phyloP scores from a whole-genome alignment of 2,888 invertebrate genomes.

The Drosophila silvestris region DNA sequence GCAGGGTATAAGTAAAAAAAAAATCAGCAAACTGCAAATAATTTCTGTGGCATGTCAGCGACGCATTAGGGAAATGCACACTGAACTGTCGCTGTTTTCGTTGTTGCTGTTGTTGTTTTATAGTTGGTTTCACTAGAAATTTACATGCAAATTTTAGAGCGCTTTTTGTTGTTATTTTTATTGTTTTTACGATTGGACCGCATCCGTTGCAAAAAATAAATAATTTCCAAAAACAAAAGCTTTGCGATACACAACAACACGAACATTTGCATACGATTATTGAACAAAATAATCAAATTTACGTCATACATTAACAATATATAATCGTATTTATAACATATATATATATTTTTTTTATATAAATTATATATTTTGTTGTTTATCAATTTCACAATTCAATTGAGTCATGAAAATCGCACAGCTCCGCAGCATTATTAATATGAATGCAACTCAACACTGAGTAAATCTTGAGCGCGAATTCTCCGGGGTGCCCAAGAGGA shows the following conservation, averaged over 20 bases:
- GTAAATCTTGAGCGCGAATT: constrained; percentile 24
- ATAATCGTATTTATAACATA: constrained; percentile 27
- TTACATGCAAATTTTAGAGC: constrained; percentile 67
- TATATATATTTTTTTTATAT: neutral
- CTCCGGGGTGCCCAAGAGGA: constrained; percentile 28
- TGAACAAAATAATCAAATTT: constrained; percentile 43
- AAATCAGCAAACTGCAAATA: constrained; percentile 9
- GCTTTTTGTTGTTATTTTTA: constrained; percentile 55
- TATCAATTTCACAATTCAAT: constrained; percentile 51
- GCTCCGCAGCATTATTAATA: constrained; percentile 20
- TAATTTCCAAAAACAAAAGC: constrained; percentile 1
- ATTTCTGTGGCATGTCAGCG: constrained; percentile 46
- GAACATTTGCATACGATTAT: constrained; percentile 63
- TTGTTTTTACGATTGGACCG: constrained; percentile 63
- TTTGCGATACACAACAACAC: constrained; percentile 22
- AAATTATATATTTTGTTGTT: constrained; percentile 13
- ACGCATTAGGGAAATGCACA: constrained; percentile 71
- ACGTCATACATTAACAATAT: constrained; percentile 52
- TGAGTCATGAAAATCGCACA: constrained; percentile 26
- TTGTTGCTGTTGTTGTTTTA: constrained; percentile 33
- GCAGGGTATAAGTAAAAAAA: constrained; percentile 29
- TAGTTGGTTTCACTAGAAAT: constrained; percentile 41
- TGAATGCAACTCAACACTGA: constrained; percentile 53
- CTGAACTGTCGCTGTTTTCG: constrained; percentile 17
- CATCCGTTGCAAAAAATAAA: constrained; percentile 57